These are phyloP conservation scores for Darevskia nairensis DNA, from an alignment of 2,797 vertebrate genomes.

Conservation along the genomic window DNA sequence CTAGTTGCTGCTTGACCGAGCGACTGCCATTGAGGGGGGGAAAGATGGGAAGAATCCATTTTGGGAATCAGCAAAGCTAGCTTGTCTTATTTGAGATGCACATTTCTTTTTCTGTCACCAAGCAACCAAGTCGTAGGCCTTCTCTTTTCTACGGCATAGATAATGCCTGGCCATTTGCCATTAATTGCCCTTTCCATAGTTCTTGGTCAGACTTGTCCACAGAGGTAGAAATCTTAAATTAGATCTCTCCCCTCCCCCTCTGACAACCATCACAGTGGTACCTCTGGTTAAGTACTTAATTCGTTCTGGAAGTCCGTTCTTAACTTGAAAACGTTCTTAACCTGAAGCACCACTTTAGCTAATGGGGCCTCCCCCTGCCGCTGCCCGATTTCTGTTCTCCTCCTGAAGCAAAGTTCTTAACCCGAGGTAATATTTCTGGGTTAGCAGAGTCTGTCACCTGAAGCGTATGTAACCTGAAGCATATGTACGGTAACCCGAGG, in stretches of 20 bases:
- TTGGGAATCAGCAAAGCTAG: not conserved
- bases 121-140: not conserved
- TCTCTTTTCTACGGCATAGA: not conserved
- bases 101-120: not conserved
- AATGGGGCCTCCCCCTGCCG: too few species aligned
- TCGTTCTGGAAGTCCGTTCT: too few species aligned
- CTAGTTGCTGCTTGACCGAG: not conserved
- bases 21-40: not conserved
- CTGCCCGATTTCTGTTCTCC: too few species aligned
- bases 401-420: too few species aligned
- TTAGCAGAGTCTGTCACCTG: too few species aligned
- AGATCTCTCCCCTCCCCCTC: not conserved
- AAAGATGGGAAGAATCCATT: not conserved
- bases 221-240: not conserved
- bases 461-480: too few species aligned
- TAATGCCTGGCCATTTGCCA: not conserved
- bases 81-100: not conserved
- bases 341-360: too few species aligned
- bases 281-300: too few species aligned
- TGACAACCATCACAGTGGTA: not conserved
- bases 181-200: not conserved
- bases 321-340: too few species aligned
- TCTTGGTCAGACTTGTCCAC: not conserved
- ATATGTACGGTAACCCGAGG: too few species aligned
- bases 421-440: too few species aligned